A percentile compares a stretch with the other conserved stretches of the same genome.
Evolutionary conservation across 2,888 invertebrate species (phyloP).

Genomic region (Drosophila ochracea): DNA sequence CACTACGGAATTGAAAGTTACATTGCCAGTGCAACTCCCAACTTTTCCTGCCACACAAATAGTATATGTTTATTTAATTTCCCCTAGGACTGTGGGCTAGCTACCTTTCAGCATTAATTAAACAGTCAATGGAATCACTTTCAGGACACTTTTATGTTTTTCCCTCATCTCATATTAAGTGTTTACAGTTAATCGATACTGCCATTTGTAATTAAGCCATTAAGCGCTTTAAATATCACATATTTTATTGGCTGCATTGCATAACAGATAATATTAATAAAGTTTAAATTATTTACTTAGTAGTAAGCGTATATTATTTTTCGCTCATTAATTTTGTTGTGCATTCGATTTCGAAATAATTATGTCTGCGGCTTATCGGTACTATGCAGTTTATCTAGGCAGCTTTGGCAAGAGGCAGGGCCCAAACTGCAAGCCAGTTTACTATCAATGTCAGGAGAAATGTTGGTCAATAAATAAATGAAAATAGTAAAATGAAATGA

Average conservation of each 20-base stretch:
- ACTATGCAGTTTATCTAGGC: not conserved
- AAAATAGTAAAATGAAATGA: not conserved
- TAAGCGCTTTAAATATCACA: not conserved
- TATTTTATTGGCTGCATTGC: not conserved
- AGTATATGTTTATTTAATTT: slow-evolving; percentile 4
- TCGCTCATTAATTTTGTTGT: not conserved
- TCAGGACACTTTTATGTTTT: not conserved
- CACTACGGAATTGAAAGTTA: slow-evolving; percentile 96
- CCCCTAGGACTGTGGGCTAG: not conserved
- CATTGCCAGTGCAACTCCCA: slow-evolving; percentile 40
- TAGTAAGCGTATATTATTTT: not conserved
- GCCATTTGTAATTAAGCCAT: slow-evolving; percentile 3
- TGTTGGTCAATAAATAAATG: not conserved
- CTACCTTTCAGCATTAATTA: slow-evolving; percentile 24
- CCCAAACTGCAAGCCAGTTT: not conserved
- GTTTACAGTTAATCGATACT: slow-evolving; percentile 1
- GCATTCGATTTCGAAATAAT: not conserved
- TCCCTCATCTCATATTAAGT: not conserved
- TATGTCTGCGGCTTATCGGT: not conserved
- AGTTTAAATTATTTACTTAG: not conserved
- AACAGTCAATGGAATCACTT: slow-evolving; percentile 33
- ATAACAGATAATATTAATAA: not conserved
- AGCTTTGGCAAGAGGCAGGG: not conserved
- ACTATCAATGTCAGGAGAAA: not conserved
- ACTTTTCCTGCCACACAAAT: not conserved